Base-by-base conservation (phyloP, 1,140 invertebrate genomes). In the Neotoxoptera formosana region DNA sequence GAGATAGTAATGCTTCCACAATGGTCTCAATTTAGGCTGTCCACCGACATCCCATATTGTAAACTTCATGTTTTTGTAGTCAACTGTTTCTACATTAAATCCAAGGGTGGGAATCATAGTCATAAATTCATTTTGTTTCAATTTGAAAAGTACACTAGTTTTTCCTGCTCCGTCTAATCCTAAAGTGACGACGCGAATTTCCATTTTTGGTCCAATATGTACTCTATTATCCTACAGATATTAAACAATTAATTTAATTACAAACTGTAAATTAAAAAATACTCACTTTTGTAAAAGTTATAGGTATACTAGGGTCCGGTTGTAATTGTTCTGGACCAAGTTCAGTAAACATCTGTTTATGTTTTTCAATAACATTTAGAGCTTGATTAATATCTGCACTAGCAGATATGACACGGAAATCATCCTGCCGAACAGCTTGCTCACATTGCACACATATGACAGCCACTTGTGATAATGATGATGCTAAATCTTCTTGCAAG, bases 11-110 rank as follows among this genome's bases (percentile, higher is more conserved):
- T 96, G 96, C 93, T 96, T 96, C 96, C 96, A 96, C 9, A 96
- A 94, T 30, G 96, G 96, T 88, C 96, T 94, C 20, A 96, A 95
- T 94, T 96, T 96, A 51, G 95, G 95, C 94, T 96, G 96, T 11
- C 96, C 96, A n/a, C 96, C 96, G 53, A 96, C 96, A 94, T 96
- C 96, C 96, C 96, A 96, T 9, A 96, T 95, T 8, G 96, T 96
- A 93, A 96, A 96, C 60, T 96, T 95, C 21, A 96, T 95, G 94
- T 96, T 96, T 94, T 96, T 96, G 91, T 96, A 96, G 91, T 96
- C 96, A 36, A 96, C 95, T 47, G 95, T 96, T 94, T 96, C 96
- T 0, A 96, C 96, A 94, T 96, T 96, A 94, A 97, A 96, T 23
- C 96, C 96, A 67, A 96, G 96, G 0, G 96, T 96, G 2, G 96